A percentile compares a stretch with the other conserved stretches of the same genome.
Evolutionary conservation across 2,113 vertebrate species (phyloP).

Genomic region (Mohoua ochrocephala): DNA sequence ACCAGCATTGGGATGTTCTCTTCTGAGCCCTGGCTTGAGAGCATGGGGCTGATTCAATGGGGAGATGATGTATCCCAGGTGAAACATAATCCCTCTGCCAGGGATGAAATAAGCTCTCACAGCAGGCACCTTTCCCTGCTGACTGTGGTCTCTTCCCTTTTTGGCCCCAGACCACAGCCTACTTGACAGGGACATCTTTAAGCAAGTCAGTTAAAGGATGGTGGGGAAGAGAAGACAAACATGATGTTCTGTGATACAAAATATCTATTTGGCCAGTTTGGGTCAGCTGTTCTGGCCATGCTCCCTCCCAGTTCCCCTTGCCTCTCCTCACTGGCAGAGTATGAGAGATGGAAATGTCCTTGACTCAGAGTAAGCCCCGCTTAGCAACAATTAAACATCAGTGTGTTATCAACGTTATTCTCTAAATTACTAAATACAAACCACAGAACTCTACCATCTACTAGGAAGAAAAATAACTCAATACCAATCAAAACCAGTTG

Average conservation of each 20-base stretch:
- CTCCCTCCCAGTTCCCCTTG: not conserved
- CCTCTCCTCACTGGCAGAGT: not conserved
- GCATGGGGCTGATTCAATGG: fast-evolving
- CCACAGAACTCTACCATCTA: not conserved
- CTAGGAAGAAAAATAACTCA: not conserved
- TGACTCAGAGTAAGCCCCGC: not conserved
- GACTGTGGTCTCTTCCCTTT: not conserved
- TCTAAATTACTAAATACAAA: not conserved
- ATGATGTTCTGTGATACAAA: not conserved
- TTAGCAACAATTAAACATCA: not conserved
- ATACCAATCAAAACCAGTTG: not conserved
- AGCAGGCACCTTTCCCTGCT: not conserved
- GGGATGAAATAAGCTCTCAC: not conserved
- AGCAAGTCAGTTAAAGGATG: not conserved
- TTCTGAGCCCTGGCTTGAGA: not conserved
- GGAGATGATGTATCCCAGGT: not conserved
- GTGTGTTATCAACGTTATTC: not conserved
- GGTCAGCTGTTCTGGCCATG: too few relatives aligned
- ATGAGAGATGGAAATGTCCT: not conserved
- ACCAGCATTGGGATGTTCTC: not conserved
- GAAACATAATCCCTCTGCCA: not conserved
- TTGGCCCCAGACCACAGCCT: not conserved
- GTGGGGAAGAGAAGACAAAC: not conserved
- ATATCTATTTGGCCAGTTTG: not conserved
- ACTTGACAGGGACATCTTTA: not conserved